Evolutionary conservation across 1,140 invertebrate species (phyloP).

Genomic region (Protaetia brevitarsis): DNA sequence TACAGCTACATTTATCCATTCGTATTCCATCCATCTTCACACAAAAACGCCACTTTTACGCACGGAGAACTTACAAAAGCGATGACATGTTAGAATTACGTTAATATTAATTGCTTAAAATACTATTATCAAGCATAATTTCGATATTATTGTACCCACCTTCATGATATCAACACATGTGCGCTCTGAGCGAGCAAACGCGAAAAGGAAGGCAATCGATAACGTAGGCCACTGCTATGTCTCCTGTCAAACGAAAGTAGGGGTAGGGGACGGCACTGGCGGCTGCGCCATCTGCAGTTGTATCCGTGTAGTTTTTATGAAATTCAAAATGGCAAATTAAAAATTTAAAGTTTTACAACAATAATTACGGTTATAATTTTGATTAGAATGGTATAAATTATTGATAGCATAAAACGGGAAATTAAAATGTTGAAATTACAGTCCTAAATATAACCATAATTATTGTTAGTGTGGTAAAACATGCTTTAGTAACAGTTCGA

Average conservation of each 20-base stretch:
- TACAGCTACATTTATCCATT: not conserved
- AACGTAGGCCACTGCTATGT: not conserved
- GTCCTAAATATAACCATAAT: too few species aligned
- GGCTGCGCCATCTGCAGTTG: not conserved
- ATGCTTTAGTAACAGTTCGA: too few species aligned
- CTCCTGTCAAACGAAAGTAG: not conserved
- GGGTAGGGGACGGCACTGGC: not conserved
- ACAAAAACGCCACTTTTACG: not conserved
- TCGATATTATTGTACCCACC: not conserved
- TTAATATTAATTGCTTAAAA: not conserved
- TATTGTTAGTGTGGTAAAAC: too few species aligned
- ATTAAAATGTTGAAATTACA: too few species aligned
- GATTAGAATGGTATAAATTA: too few species aligned
- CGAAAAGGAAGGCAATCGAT: not conserved
- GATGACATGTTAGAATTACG: not conserved
- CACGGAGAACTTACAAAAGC: not conserved
- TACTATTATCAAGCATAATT: not conserved
- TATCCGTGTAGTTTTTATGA: too few species aligned
- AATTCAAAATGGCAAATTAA: too few species aligned
- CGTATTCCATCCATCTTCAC: not conserved
- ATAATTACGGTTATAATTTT: too few species aligned
- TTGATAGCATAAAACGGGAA: too few species aligned
- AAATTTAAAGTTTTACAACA: too few species aligned
- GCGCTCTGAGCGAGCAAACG: not conserved
- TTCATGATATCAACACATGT: conserved; percentile 4